A percentile compares a stretch with the other conserved stretches of the same genome.
Conservation (phyloP, 2,797 vertebrate genomes). For the Coracias cyanogaster region DNA sequence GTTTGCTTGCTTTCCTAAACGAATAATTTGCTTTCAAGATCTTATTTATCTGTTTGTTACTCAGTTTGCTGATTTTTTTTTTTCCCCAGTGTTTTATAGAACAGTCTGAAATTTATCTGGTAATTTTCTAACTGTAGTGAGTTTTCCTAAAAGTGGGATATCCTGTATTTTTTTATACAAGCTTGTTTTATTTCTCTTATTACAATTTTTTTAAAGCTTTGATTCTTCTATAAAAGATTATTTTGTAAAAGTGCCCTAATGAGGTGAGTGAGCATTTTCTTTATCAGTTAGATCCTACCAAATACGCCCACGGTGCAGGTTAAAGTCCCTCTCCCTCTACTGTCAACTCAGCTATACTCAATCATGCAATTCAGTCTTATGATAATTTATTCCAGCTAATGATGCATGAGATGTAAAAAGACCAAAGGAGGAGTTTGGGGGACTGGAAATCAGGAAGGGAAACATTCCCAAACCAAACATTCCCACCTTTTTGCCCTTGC, state of each 20-base stretch:
- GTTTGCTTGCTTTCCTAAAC: neutral
- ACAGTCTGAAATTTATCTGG: neutral
- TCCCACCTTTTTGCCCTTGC: constrained; percentile 22
- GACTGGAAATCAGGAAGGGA: constrained; percentile 9
- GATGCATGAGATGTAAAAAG: constrained; percentile 18
- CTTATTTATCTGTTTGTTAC: neutral
- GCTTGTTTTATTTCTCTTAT: neutral
- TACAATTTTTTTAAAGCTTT: neutral
- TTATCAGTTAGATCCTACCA: neutral
- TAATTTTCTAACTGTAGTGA: neutral
- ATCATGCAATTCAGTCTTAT: neutral
- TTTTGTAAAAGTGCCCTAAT: neutral
- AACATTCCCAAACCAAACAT: constrained; percentile 30
- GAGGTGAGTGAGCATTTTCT: neutral
- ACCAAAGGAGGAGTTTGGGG: neutral
- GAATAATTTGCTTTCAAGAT: neutral
- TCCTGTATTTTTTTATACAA: neutral
- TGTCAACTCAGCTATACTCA: neutral
- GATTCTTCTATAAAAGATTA: neutral
- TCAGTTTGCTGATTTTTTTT: neutral
- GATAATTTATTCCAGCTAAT: constrained; percentile 48
- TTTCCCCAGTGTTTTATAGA: accelerated
- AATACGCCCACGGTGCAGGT: neutral
- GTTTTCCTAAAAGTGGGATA: neutral
- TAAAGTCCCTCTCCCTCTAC: neutral